These are phyloP conservation scores for Cacoxenus indagator DNA, from an alignment of 2,888 invertebrate genomes.

Conservation along the genomic window DNA sequence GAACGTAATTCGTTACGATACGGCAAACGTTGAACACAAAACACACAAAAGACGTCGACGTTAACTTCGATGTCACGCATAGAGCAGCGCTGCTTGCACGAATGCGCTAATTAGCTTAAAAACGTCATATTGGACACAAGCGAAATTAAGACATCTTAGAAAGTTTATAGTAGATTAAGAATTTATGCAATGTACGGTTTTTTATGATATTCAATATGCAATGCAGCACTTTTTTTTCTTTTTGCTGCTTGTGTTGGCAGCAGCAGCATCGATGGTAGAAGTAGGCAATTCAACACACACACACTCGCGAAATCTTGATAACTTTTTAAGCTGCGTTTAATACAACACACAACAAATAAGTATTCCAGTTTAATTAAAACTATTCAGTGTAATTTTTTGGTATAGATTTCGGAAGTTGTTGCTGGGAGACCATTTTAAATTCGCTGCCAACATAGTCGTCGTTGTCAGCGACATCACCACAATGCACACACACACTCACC, in stretches of 20 bases:
- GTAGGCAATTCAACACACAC: not conserved
- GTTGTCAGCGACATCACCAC: not conserved
- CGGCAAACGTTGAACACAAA: not conserved
- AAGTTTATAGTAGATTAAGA: not conserved
- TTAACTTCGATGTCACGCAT: constrained; percentile 58
- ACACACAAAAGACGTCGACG: constrained; percentile 53
- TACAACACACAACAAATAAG: not conserved
- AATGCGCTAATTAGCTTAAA: constrained; percentile 20
- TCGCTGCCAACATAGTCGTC: not conserved
- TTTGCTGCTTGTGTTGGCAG: not conserved
- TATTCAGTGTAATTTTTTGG: constrained; percentile 27
- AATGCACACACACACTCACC: not conserved
- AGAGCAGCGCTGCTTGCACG: constrained; percentile 43
- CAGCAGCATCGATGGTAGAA: not conserved
- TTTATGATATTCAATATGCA: not conserved
- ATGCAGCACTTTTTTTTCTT: not conserved
- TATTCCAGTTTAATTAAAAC: constrained; percentile 16
- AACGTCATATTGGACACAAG: not conserved
- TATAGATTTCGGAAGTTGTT: not conserved
- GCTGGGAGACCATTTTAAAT: not conserved
- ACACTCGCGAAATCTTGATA: not conserved
- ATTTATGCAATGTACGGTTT: not conserved
- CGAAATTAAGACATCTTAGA: too few relatives aligned
- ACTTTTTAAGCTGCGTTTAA: not conserved
- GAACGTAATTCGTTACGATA: not conserved